Evolutionary conservation across 2,113 vertebrate genomes (phyloP), one percentile per base, ranked within the genome.

Genomic region (Naja naja): DNA sequence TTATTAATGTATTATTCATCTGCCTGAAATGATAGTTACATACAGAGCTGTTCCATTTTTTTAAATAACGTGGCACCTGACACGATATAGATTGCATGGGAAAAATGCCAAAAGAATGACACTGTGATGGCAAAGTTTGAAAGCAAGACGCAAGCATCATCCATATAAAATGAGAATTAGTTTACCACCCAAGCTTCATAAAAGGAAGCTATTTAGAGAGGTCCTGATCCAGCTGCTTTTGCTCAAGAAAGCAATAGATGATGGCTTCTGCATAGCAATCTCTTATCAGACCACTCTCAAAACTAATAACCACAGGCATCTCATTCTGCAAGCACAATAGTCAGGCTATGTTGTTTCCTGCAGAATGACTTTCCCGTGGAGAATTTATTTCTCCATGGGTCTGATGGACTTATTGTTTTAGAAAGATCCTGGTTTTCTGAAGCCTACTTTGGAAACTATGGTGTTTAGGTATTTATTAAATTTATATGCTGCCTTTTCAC

Each of bases 1-100:
- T 69, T 90, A 69, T 89, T 69, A 90, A 87, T 60, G 55, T 87
- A 90, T 92, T 92, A 87, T 69, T 94, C 88, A 94, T 74, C 88
- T 94, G 69, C 88, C 90, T 89, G 87, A 92, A 94, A 89, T 39
- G 88, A 94, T 92, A 60, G 88, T 34, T 90, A 87, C 74, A 90
- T 69, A 49, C 55, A 69, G 91, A 27, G 52, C 54, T 0, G 34
- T 74, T 87, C 55, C 74, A 87, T 92, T 56, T 91, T 91, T 87
- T 91, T 81, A 39, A 94, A 0, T 52, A 53, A 58, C 0, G 0
- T 5, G 87, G 10, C 45, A 89, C 54, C 9, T 10, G 9, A n/a
- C 74, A 10, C 12, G 49, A 30, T 88, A 22, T 1, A 55, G 89
- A 64, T 49, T 64, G 39, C 16, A 34, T 0, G 2, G 87, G 52